Evolutionary conservation across 2,113 vertebrate species (phyloP).

Genomic region (Odocoileus virginianus): DNA sequence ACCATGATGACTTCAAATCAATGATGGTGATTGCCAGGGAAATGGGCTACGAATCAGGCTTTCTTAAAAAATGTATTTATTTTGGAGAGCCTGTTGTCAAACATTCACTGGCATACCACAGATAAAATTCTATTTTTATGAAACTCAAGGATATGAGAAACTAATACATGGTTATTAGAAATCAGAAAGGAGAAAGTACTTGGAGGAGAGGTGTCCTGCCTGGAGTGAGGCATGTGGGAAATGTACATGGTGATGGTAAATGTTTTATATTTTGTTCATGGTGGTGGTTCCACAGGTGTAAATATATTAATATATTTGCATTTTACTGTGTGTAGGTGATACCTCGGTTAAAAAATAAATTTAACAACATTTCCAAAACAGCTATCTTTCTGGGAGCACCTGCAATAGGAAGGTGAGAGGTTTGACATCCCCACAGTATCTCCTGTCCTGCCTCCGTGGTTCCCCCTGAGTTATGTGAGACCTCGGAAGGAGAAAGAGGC

Average conservation of each 20-base stretch:
- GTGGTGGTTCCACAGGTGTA: neutral
- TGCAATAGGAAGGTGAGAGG: neutral
- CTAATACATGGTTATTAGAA: no score
- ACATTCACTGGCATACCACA: neutral
- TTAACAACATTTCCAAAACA: rapidly evolving
- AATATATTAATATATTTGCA: neutral
- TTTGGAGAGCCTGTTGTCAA: neutral
- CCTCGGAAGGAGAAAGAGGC: neutral
- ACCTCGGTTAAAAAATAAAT: neutral
- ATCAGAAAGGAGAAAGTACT: neutral
- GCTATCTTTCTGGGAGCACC: neutral
- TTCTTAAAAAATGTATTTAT: neutral
- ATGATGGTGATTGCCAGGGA: neutral
- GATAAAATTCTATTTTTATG: neutral
- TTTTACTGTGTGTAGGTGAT: neutral
- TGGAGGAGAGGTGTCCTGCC: neutral
- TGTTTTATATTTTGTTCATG: neutral
- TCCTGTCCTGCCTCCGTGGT: neutral
- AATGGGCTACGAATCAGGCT: neutral
- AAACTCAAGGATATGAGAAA: neutral
- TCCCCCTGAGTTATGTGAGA: neutral
- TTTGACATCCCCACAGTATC: neutral
- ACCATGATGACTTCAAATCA: neutral
- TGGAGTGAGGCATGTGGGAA: rapidly evolving
- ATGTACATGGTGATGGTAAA: rapidly evolving